phyloP scores from a whole-genome alignment of 2,113 vertebrate genomes.

The Aegotheles bennettii region DNA sequence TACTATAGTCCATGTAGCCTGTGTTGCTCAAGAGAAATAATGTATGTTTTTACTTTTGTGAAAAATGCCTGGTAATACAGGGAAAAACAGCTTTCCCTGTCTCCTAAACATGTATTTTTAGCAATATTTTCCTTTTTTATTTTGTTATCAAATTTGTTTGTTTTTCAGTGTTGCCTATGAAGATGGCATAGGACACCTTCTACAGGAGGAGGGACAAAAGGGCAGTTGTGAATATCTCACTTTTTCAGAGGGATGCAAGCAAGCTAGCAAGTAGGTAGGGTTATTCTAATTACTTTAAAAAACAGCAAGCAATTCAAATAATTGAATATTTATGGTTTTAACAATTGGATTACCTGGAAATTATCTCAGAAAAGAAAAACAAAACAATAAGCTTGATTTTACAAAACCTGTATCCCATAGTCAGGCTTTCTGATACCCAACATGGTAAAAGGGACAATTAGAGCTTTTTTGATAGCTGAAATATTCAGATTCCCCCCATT shows the following conservation, averaged over 20 bases:
- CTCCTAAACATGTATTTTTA: not conserved
- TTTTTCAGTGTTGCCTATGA: not conserved
- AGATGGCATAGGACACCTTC: not conserved
- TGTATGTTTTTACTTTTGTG: not conserved
- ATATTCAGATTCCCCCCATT: not conserved
- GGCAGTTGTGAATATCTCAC: not conserved
- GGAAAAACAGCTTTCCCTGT: not conserved
- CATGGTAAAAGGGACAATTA: not conserved
- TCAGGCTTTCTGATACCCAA: not conserved
- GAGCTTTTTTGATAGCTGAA: not conserved
- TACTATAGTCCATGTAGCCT: not conserved
- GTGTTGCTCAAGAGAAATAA: not conserved
- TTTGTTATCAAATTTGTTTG: not conserved
- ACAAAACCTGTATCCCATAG: not conserved
- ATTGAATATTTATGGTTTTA: not conserved
- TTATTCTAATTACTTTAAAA: not conserved
- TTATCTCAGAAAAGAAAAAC: not conserved
- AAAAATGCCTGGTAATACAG: not conserved
- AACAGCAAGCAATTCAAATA: not conserved
- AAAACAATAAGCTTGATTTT: not conserved
- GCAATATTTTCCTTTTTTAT: not conserved
- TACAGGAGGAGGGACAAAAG: not conserved
- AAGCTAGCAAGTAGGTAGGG: not conserved
- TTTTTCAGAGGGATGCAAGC: not conserved
- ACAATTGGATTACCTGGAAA: not conserved